Evolutionary conservation across 2,113 vertebrate genomes (phyloP).

Genomic region (Nothocercus nigrocapillus): DNA sequence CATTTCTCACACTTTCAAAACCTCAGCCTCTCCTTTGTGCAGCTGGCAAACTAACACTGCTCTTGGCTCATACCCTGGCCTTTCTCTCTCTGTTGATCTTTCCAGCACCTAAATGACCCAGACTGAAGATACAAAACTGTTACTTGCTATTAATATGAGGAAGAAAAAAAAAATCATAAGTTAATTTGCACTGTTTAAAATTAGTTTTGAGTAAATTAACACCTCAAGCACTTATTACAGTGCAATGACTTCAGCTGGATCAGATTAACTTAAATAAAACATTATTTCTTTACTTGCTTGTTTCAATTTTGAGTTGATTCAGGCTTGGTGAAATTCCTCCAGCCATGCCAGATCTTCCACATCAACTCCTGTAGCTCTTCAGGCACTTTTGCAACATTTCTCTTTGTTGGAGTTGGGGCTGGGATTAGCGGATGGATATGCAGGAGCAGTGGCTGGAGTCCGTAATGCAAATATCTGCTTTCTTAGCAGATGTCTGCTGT

Average conservation of each 20-base stretch:
- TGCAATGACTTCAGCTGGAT: neutral
- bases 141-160: neutral
- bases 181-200: neutral
- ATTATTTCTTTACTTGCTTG: neutral
- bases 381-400: neutral
- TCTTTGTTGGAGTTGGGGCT: neutral
- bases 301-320: neutral
- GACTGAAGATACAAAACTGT: neutral
- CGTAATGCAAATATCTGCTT: neutral
- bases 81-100: neutral
- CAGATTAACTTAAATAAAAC: slow-evolving; percentile 19
- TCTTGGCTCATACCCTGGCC: neutral
- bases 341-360: neutral
- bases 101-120: neutral
- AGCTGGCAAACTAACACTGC: neutral
- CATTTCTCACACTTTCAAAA: neutral
- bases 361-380: neutral
- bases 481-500: neutral
- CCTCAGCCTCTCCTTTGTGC: neutral
- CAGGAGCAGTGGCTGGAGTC: neutral
- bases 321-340: neutral
- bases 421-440: neutral
- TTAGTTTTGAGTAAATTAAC: slow-evolving; percentile 23
- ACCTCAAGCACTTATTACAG: neutral
- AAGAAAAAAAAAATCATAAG: neutral